Evolutionary conservation across 2,113 vertebrate species (phyloP).

Genomic region (Neogobius melanostomus): DNA sequence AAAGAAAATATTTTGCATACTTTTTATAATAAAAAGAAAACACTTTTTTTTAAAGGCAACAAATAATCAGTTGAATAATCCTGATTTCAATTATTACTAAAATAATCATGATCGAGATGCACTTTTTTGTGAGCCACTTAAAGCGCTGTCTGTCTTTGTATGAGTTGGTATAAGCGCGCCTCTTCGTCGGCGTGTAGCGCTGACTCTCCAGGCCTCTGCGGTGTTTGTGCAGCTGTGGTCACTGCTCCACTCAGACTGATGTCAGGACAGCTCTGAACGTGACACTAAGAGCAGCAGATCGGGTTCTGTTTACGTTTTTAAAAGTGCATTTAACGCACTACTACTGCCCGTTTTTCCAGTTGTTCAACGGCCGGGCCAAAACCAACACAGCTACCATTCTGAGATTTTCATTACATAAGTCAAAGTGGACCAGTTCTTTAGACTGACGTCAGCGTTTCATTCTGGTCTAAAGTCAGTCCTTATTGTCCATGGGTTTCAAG

Average conservation of each 20-base stretch:
- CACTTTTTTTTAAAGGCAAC: too few species aligned
- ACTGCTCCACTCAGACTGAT: conserved; percentile 1
- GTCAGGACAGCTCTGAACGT: not conserved
- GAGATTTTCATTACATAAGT: not conserved
- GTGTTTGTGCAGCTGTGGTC: conserved; percentile 7
- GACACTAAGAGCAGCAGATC: conserved; percentile 6
- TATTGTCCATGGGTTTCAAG: too few species aligned
- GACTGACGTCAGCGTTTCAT: not conserved
- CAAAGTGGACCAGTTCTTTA: not conserved
- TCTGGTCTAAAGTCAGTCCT: too few species aligned
- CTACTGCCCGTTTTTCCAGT: conserved; percentile 1
- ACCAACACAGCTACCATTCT: not conserved
- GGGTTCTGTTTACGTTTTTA: conserved; percentile 1
- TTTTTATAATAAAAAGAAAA: too few species aligned
- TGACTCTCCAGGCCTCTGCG: not conserved
- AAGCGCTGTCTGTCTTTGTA: not conserved
- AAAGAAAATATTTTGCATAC: too few species aligned
- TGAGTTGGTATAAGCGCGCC: not conserved
- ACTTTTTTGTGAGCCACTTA: too few species aligned
- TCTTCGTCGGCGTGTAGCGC: not conserved
- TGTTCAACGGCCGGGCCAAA: not conserved
- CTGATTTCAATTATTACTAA: too few species aligned
- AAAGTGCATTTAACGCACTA: not conserved
- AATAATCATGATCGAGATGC: too few species aligned
- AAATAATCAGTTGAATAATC: too few species aligned